phyloP scores from a whole-genome alignment of 2,797 vertebrate genomes.

The Gallinago stenura region DNA sequence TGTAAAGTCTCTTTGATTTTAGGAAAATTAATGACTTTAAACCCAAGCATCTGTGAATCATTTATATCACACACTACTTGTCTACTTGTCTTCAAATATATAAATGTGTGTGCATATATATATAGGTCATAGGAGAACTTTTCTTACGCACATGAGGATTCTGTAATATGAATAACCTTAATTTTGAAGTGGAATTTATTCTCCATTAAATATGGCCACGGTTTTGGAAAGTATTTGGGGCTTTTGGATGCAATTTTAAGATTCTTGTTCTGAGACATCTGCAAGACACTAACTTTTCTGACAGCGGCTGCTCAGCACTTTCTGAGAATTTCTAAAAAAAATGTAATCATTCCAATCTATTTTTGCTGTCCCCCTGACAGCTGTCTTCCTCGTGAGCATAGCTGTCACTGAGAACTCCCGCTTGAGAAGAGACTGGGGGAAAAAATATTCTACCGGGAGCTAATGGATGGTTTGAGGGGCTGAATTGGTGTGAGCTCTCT shows the following conservation, averaged over 20 bases:
- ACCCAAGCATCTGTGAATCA: not conserved
- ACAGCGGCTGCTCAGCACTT: constrained; percentile 33
- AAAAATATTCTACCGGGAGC: not conserved
- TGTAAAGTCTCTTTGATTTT: not conserved
- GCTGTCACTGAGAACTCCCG: not conserved
- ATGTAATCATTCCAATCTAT: not conserved
- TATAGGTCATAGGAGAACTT: not conserved
- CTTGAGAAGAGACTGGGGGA: not conserved
- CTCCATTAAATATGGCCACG: not conserved
- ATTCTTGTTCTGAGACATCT: constrained; percentile 35
- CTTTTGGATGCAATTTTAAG: not conserved
- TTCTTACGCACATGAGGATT: not conserved
- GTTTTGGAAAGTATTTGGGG: not conserved
- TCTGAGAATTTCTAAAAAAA: constrained; percentile 12
- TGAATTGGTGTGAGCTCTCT: not conserved
- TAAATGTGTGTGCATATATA: not conserved
- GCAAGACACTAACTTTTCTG: constrained; percentile 1
- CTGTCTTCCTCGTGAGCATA: not conserved
- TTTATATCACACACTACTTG: not conserved
- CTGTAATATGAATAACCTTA: not conserved
- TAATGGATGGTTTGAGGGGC: not conserved
- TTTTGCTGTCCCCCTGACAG: constrained; percentile 40
- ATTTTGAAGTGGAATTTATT: not conserved
- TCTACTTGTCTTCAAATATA: not conserved
- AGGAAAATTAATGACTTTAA: not conserved